Conservation (phyloP, 2,888 invertebrate genomes). For the Idaea dimidiata region DNA sequence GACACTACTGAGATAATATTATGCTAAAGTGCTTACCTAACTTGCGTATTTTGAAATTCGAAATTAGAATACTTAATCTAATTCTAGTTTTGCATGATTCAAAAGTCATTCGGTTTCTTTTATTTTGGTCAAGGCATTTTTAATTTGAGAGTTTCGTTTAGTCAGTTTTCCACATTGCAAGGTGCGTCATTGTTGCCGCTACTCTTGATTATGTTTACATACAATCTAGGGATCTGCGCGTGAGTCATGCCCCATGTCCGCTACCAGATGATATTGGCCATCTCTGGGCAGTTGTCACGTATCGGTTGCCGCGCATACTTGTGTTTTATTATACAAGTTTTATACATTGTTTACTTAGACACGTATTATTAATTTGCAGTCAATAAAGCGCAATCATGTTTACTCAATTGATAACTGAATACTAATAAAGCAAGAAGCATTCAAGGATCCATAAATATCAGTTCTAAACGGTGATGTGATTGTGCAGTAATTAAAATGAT, state of each 20-base stretch:
- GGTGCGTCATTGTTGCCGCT: conserved; percentile 62
- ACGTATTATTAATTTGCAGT: conserved; percentile 25
- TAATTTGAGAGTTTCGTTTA: conserved; percentile 55
- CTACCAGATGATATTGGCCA: conserved; percentile 61
- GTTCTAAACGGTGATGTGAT: conserved; percentile 64
- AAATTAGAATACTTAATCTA: background rate
- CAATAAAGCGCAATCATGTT: conserved; percentile 33
- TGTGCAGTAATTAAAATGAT: conserved; percentile 59
- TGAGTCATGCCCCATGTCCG: conserved; percentile 62
- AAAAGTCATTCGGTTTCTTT: conserved; percentile 33
- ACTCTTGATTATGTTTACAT: conserved; percentile 64
- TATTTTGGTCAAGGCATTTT: conserved; percentile 41
- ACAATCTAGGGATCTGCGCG: conserved; percentile 58
- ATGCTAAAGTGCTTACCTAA: background rate
- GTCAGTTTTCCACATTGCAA: conserved; percentile 48
- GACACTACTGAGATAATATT: background rate
- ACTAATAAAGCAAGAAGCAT: conserved; percentile 54
- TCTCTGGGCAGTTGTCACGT: conserved; percentile 54
- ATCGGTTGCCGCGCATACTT: conserved; percentile 45
- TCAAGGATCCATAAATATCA: conserved; percentile 46
- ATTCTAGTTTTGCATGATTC: conserved; percentile 6
- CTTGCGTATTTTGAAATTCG: background rate
- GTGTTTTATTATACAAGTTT: conserved; percentile 32
- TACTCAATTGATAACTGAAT: conserved; percentile 44
- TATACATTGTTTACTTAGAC: conserved; percentile 22